Percentiles rank a stretch among this genome's conserved stretches.
Conservation (phyloP, 1,140 invertebrate species). For the Polypedilum pembai region DNA sequence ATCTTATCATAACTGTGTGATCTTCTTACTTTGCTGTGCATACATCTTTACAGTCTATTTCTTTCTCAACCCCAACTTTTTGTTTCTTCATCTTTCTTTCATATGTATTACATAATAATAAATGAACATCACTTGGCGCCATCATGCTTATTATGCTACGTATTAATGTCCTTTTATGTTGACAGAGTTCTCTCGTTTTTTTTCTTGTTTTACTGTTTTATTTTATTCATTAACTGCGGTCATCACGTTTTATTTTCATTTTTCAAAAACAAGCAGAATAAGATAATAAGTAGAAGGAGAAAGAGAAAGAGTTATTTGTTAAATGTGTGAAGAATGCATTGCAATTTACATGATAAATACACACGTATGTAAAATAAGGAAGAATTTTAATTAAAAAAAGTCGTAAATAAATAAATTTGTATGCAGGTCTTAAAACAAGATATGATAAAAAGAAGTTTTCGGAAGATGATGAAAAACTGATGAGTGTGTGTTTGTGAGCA, state of each 20-base stretch:
- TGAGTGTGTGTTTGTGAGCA: neutral
- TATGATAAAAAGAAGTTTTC: neutral
- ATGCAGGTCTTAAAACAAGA: too few relatives aligned
- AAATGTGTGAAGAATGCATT: neutral
- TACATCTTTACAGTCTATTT: neutral
- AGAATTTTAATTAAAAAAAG: slow-evolving; percentile 6
- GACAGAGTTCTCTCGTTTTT: neutral
- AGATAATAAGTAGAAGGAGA: neutral
- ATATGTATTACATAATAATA: slow-evolving; percentile 20
- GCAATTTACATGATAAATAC: neutral
- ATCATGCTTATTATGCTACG: neutral
- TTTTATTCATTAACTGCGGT: neutral
- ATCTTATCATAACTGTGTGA: slow-evolving; percentile 1
- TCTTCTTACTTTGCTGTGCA: neutral
- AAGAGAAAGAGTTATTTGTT: neutral
- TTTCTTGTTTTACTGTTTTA: neutral
- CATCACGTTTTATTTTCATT: slow-evolving; percentile 12
- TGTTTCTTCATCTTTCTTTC: neutral
- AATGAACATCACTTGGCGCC: slow-evolving; percentile 9
- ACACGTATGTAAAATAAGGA: neutral
- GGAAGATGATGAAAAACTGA: neutral
- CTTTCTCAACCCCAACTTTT: neutral
- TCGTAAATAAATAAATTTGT: neutral
- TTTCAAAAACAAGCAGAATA: neutral
- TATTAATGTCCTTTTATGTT: slow-evolving; percentile 14